Evolutionary conservation across 2,797 vertebrate genomes (phyloP).

Genomic region (Gorsachius magnificus): DNA sequence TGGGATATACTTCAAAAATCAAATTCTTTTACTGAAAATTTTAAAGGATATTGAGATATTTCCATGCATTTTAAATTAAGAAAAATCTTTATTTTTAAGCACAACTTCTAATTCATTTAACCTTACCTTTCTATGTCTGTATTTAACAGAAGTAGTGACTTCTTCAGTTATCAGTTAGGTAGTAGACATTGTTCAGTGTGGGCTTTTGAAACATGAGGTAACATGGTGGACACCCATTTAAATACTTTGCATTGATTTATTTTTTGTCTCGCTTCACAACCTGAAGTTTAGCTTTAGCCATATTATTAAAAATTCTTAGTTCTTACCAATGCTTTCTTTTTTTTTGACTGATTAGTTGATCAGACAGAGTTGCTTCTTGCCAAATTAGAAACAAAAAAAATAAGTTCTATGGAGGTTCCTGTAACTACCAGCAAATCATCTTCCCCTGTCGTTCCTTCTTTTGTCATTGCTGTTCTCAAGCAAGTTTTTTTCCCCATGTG

Average conservation of each 20-base stretch:
- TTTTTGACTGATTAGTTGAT: neutral
- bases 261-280: neutral
- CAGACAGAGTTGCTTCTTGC: neutral
- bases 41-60: neutral
- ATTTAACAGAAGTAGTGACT: neutral
- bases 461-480: neutral
- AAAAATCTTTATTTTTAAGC: neutral
- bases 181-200: neutral
- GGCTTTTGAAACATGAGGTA: neutral
- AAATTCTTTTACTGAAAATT: neutral
- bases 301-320: neutral
- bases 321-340: neutral
- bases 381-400: neutral
- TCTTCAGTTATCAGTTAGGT: neutral
- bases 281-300: neutral
- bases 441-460: neutral
- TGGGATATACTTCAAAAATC: constrained; percentile 3
- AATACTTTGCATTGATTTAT: neutral
- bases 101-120: neutral
- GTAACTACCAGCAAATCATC: neutral
- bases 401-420: neutral
- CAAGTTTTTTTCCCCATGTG: neutral
- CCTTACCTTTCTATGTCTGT: neutral
- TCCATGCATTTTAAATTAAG: neutral
- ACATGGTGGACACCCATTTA: neutral